A percentile compares a stretch with the other conserved stretches of the same genome.
These are phyloP conservation scores for Drosophila varians DNA, from an alignment of 1,140 invertebrate genomes.

Conservation along the genomic window DNA sequence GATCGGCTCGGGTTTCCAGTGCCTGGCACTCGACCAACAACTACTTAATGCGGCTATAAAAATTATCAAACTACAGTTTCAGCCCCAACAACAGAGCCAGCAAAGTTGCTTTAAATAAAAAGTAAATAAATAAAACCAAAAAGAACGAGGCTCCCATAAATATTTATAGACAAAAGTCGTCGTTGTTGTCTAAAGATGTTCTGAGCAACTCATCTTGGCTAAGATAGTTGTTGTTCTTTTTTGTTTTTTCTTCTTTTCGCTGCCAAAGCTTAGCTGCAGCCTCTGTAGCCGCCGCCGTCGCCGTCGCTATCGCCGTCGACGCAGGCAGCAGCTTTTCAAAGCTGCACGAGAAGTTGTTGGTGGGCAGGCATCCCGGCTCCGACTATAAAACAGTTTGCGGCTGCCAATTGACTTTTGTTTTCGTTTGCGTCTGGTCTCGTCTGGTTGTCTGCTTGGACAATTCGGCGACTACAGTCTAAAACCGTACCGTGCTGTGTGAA, in stretches of 20 bases:
- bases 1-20: constrained; percentile 47
- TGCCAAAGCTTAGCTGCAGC: constrained; percentile 33
- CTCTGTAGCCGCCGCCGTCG: constrained; percentile 11
- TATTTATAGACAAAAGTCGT: constrained; percentile 73
- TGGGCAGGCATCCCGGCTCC: constrained; percentile 20
- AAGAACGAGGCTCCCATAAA: constrained; percentile 54
- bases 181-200: constrained; percentile 69
- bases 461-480: constrained; percentile 49
- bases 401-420: constrained; percentile 78
- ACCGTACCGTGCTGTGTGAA: constrained; percentile 43
- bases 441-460: constrained; percentile 75
- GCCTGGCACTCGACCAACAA: constrained; percentile 60
- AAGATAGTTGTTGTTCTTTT: constrained; percentile 18
- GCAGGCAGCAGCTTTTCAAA: constrained; percentile 43
- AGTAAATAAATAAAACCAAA: constrained; percentile 66
- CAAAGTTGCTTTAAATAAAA: constrained; percentile 68
- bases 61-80: constrained; percentile 61
- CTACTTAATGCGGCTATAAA: constrained; percentile 63
- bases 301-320: constrained; percentile 6
- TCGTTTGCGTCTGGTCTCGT: constrained; percentile 81
- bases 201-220: constrained; percentile 38
- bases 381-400: constrained; percentile 76
- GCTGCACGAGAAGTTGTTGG: constrained; percentile 36
- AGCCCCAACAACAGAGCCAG: constrained; percentile 39
- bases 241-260: not conserved